Conservation (phyloP, 2,797 vertebrate genomes). For the Anableps anableps region DNA sequence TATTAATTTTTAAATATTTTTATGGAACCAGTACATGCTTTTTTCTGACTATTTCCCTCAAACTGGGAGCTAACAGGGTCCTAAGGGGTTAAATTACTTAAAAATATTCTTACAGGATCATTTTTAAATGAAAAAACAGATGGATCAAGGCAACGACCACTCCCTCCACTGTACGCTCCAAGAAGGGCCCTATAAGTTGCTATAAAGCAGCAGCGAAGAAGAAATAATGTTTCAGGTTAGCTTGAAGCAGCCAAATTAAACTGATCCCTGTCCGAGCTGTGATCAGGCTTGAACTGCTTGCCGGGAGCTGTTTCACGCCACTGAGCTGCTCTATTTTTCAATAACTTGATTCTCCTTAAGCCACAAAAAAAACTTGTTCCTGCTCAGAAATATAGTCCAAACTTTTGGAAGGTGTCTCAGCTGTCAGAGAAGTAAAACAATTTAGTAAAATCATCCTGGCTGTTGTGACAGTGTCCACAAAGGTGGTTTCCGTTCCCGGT, state of each 20-base stretch:
- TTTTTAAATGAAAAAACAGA: neutral
- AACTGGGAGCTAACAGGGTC: neutral
- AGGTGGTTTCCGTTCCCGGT: conserved; percentile 40
- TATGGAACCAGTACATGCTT: neutral
- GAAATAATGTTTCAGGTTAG: neutral
- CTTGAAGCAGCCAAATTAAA: neutral
- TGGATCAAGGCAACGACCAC: neutral
- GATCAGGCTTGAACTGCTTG: neutral
- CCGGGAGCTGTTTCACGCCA: neutral
- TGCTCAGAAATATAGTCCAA: conserved; percentile 33
- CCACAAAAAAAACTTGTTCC: conserved; percentile 20
- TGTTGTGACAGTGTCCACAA: conserved; percentile 54
- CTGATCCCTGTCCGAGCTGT: neutral
- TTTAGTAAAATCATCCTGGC: conserved; percentile 50
- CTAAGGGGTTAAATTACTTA: neutral
- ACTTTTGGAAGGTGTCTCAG: conserved; percentile 53
- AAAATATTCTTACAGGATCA: neutral
- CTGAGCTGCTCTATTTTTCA: neutral
- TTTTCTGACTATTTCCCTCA: neutral
- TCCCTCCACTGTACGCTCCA: neutral
- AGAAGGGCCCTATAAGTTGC: no score
- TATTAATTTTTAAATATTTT: no score
- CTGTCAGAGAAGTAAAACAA: conserved; percentile 53
- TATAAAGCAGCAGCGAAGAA: no score
- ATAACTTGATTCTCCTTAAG: neutral